A percentile compares a stretch with the other conserved stretches of the same genome.
These are phyloP conservation scores for Polietes domitor DNA, from an alignment of 2,888 invertebrate genomes.

Conservation along the genomic window DNA sequence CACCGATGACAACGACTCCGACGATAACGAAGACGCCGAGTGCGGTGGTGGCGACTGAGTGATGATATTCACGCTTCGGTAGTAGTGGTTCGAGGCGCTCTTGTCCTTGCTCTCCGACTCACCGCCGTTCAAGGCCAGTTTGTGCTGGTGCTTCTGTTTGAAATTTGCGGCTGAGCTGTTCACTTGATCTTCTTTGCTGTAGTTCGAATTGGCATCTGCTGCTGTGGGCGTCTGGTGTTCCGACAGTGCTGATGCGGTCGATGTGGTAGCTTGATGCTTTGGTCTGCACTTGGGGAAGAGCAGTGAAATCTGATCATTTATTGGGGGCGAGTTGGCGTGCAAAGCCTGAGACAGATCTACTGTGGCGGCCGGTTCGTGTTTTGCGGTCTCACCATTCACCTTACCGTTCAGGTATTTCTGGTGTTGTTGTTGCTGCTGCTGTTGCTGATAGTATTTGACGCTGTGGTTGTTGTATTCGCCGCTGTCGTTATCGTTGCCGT, in stretches of 20 bases:
- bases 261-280: slow-evolving; percentile 78
- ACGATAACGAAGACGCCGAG: slow-evolving; percentile 79
- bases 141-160: slow-evolving; percentile 39
- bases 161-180: slow-evolving; percentile 19
- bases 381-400: slow-evolving; percentile 63
- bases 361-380: slow-evolving; percentile 54
- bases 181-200: slow-evolving; percentile 36
- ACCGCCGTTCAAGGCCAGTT: slow-evolving; percentile 18
- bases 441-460: slow-evolving; percentile 68
- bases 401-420: slow-evolving; percentile 63
- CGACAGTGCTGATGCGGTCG: slow-evolving; percentile 50
- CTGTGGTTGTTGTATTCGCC: slow-evolving; percentile 63
- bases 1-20: slow-evolving; percentile 80
- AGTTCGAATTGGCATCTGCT: slow-evolving; percentile 63
- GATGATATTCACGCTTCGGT: slow-evolving; percentile 75
- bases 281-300: slow-evolving; percentile 94
- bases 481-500: slow-evolving; percentile 57
- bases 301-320: slow-evolving; percentile 89
- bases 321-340: slow-evolving; percentile 83
- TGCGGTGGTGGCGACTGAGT: slow-evolving; percentile 79
- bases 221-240: slow-evolving; percentile 58
- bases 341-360: slow-evolving; percentile 73
- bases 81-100: slow-evolving; percentile 70
- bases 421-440: slow-evolving; percentile 59
- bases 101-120: slow-evolving; percentile 17